These are phyloP conservation scores for Ormyrus thymus DNA, from an alignment of 2,888 invertebrate species.

Conservation along the genomic window DNA sequence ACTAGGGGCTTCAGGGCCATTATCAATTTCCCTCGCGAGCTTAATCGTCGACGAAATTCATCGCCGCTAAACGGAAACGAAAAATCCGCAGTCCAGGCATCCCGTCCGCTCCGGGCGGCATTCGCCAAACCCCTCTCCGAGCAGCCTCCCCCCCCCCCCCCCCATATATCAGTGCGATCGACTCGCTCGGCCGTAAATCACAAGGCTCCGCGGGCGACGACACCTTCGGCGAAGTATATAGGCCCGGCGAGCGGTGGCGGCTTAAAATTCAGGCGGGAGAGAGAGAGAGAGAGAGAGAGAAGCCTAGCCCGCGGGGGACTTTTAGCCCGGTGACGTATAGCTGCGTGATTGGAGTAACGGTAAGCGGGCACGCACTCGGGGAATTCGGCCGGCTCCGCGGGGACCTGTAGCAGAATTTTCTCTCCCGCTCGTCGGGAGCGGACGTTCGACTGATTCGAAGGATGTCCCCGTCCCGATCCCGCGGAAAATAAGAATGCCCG, in stretches of 20 bases:
- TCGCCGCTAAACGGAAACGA: too few species aligned
- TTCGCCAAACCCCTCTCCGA: too few species aligned
- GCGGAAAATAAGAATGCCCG: not conserved
- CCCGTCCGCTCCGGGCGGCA: too few species aligned
- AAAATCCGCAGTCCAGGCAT: too few species aligned
- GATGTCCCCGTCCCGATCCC: too few species aligned
- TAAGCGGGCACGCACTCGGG: not conserved
- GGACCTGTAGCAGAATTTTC: slow-evolving; percentile 28
- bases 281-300: slow-evolving; percentile 4
- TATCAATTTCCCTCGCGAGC: too few species aligned
- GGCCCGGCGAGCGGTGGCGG: not conserved
- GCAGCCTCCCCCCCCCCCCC: not conserved
- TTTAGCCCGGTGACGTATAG: slow-evolving; percentile 63
- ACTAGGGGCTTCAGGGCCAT: too few species aligned
- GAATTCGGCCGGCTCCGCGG: not conserved
- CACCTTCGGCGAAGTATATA: not conserved
- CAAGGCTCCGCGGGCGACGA: not conserved
- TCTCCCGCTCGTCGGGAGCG: not conserved
- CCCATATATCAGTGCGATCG: slow-evolving; percentile 24
- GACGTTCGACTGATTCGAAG: not conserved
- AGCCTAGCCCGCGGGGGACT: slow-evolving; percentile 15
- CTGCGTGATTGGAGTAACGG: slow-evolving; percentile 66
- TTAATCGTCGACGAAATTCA: too few species aligned
- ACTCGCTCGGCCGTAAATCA: too few species aligned
- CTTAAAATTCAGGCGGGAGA: slow-evolving; percentile 9